These are phyloP conservation scores for Hemiprocne comata DNA, from an alignment of 2,113 vertebrate species.

Conservation along the genomic window DNA sequence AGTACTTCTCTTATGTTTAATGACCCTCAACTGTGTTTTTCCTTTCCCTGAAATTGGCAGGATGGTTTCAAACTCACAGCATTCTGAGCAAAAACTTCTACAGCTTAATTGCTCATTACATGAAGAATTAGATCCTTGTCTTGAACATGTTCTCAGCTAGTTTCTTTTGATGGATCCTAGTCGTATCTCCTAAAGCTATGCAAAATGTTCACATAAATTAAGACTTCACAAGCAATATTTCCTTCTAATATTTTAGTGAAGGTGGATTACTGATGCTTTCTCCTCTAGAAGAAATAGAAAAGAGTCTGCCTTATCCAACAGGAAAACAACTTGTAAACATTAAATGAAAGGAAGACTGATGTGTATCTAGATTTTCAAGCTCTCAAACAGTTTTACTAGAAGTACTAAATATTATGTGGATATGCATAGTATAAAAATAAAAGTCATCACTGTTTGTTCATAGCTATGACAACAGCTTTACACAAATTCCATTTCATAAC, in stretches of 20 bases:
- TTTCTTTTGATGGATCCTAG: constrained; percentile 38
- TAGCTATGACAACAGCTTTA: not conserved
- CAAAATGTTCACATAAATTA: constrained; percentile 20
- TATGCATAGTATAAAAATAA: not conserved
- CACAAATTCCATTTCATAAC: not conserved
- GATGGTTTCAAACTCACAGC: not conserved
- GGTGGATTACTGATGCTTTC: not conserved
- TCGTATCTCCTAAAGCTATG: not conserved
- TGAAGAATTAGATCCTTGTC: not conserved
- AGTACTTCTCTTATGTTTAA: not conserved
- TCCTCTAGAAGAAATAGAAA: not conserved
- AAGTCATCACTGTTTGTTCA: not conserved
- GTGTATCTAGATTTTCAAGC: not conserved
- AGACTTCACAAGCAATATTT: not conserved
- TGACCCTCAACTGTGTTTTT: not conserved
- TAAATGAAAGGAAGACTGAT: not conserved
- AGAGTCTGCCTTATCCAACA: not conserved
- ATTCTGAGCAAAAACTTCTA: not conserved
- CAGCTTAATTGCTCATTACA: not conserved
- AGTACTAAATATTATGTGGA: not conserved
- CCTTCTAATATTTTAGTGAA: not conserved
- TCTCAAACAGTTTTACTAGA: not conserved
- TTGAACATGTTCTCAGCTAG: not conserved
- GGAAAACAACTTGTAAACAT: not conserved
- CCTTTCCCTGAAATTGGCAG: not conserved